Evolutionary conservation across 2,888 invertebrate species (phyloP).

Genomic region (Keiferia lycopersicella): DNA sequence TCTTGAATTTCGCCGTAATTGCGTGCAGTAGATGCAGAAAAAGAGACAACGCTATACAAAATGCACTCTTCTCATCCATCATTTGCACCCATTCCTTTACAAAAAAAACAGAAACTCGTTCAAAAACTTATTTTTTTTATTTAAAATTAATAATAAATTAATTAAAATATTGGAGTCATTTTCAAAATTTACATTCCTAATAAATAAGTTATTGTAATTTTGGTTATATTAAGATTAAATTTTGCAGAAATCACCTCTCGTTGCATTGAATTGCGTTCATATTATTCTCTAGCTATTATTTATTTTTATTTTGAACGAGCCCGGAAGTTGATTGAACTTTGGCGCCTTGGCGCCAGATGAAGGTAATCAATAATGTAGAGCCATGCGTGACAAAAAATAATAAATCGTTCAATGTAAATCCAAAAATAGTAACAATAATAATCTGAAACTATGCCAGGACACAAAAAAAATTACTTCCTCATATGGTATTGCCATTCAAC

Average conservation of each 20-base stretch:
- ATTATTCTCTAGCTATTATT: background rate
- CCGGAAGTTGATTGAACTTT: constrained; percentile 37
- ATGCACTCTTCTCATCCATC: background rate
- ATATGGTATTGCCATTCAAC: background rate
- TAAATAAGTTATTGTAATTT: too few relatives aligned
- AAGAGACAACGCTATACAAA: constrained; percentile 16
- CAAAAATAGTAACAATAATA: constrained; percentile 14
- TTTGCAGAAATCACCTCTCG: too few relatives aligned
- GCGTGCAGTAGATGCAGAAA: background rate
- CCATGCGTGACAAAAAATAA: background rate
- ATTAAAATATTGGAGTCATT: background rate
- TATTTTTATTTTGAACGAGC: constrained; percentile 5
- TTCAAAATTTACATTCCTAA: too few relatives aligned
- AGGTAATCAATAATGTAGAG: constrained; percentile 31
- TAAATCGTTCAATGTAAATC: background rate
- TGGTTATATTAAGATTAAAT: too few relatives aligned
- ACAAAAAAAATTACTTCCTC: background rate
- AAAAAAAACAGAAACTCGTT: background rate
- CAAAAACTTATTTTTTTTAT: background rate
- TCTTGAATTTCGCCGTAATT: constrained; percentile 38
- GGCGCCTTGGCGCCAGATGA: constrained; percentile 36
- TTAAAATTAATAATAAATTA: background rate
- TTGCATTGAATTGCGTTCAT: too few relatives aligned
- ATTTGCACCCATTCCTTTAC: background rate
- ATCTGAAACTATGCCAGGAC: constrained; percentile 26